phyloP scores from a whole-genome alignment of 1,140 invertebrate species.

The Eubasilissa regina region DNA sequence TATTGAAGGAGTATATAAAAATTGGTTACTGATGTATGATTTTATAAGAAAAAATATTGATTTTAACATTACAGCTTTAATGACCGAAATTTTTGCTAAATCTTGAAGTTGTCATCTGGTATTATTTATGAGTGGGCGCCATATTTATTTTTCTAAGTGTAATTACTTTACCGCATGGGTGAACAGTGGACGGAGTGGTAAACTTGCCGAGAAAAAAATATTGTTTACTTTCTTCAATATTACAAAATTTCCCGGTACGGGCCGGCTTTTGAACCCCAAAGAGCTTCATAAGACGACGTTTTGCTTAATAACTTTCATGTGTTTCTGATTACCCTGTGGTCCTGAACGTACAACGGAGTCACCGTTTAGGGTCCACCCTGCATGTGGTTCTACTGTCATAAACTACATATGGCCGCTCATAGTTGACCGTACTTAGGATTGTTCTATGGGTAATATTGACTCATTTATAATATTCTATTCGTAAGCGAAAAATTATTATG shows the following conservation, averaged over 20 bases:
- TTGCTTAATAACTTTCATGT: conserved; percentile 43
- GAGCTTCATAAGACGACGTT: background rate
- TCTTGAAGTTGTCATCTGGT: background rate
- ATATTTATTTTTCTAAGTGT: conserved; percentile 20
- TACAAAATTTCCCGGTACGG: conserved; percentile 6
- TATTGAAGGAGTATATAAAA: too few species aligned
- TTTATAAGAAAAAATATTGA: conserved; percentile 11
- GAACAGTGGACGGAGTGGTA: too few species aligned
- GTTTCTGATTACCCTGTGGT: conserved; percentile 40
- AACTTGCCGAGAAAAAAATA: background rate
- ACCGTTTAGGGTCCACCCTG: background rate
- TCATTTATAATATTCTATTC: too few species aligned
- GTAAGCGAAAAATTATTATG: too few species aligned
- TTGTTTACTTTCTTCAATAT: conserved; percentile 23
- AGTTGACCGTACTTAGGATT: background rate
- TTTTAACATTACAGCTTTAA: background rate
- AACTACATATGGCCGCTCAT: conserved; percentile 27
- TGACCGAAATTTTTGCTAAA: conserved; percentile 10
- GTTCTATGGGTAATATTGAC: too few species aligned
- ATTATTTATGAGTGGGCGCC: conserved; percentile 10
- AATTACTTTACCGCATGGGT: background rate
- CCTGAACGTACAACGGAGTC: background rate
- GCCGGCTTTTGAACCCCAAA: conserved; percentile 24
- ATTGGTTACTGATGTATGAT: too few species aligned
- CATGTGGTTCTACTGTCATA: conserved; percentile 18